phyloP scores from a whole-genome alignment of 2,113 vertebrate species.

The Ceuthmochares aereus region DNA sequence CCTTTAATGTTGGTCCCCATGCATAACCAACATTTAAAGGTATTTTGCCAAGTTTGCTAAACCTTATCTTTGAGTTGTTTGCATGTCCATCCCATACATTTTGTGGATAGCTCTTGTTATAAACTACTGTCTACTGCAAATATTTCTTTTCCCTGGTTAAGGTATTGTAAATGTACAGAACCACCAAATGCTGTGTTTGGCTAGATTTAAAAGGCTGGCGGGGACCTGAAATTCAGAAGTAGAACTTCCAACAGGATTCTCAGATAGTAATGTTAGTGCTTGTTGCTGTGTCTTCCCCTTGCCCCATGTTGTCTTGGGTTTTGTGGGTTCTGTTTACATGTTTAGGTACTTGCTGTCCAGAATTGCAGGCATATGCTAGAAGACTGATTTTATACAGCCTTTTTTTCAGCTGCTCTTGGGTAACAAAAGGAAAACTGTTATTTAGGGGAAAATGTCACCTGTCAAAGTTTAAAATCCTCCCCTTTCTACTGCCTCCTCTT shows the following conservation, averaged over 20 bases:
- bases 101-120: background rate
- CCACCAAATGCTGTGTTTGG: background rate
- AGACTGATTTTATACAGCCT: background rate
- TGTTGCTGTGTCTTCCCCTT: background rate
- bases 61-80: background rate
- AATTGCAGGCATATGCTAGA: background rate
- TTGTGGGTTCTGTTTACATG: background rate
- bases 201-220: background rate
- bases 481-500: background rate
- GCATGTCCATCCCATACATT: background rate
- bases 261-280: background rate
- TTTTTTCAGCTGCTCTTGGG: background rate
- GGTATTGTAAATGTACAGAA: background rate
- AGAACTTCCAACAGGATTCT: background rate
- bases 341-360: background rate
- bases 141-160: background rate
- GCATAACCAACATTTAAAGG: background rate
- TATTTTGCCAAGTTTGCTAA: background rate
- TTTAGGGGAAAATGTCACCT: background rate
- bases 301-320: background rate
- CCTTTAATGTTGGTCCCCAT: background rate
- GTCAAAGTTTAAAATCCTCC: background rate
- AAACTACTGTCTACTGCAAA: background rate
- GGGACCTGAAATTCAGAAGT: background rate
- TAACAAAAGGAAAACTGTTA: slow-evolving; percentile 8